Conservation (phyloP, 1,140 invertebrate genomes). For the Mesaphorura yosii region DNA sequence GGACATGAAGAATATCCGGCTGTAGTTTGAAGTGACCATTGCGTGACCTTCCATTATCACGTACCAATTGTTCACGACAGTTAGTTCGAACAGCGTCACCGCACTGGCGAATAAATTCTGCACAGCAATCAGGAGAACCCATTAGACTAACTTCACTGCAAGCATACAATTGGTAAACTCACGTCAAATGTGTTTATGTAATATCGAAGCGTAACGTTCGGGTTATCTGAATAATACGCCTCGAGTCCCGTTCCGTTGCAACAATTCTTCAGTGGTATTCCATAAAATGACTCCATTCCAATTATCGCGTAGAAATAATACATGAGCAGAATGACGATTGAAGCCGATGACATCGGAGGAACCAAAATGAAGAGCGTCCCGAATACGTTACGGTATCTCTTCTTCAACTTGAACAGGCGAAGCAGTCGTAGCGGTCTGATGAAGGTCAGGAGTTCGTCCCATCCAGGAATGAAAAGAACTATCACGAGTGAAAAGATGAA, state of each 20-base stretch:
- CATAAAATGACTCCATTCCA: slow-evolving; percentile 82
- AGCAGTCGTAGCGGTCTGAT: slow-evolving; percentile 51
- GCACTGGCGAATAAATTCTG: slow-evolving; percentile 53
- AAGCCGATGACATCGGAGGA: slow-evolving; percentile 40
- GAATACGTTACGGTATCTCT: slow-evolving; percentile 76
- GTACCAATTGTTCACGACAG: slow-evolving; percentile 76
- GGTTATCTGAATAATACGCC: slow-evolving; percentile 64
- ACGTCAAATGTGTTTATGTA: slow-evolving; percentile 41
- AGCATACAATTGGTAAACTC: slow-evolving; percentile 1
- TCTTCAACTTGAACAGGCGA: slow-evolving; percentile 67
- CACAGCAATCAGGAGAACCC: slow-evolving; percentile 33
- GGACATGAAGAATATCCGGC: slow-evolving; percentile 72
- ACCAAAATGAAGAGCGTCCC: slow-evolving; percentile 63
- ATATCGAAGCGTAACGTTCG: slow-evolving; percentile 55
- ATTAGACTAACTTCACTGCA: slow-evolving; percentile 1
- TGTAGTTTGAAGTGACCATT: slow-evolving; percentile 48
- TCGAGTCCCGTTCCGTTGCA: slow-evolving; percentile 73
- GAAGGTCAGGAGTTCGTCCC: slow-evolving; percentile 34
- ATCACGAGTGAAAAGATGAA: slow-evolving; percentile 20
- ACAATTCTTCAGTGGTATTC: slow-evolving; percentile 73
- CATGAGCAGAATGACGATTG: slow-evolving; percentile 66
- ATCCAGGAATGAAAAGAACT: slow-evolving; percentile 14
- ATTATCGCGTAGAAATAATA: slow-evolving; percentile 87
- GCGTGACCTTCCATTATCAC: slow-evolving; percentile 86
- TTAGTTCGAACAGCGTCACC: slow-evolving; percentile 80